Percentiles rank a stretch among this genome's conserved stretches.
Conservation (phyloP, 2,888 invertebrate genomes). For the Drosophila tanythrix region DNA sequence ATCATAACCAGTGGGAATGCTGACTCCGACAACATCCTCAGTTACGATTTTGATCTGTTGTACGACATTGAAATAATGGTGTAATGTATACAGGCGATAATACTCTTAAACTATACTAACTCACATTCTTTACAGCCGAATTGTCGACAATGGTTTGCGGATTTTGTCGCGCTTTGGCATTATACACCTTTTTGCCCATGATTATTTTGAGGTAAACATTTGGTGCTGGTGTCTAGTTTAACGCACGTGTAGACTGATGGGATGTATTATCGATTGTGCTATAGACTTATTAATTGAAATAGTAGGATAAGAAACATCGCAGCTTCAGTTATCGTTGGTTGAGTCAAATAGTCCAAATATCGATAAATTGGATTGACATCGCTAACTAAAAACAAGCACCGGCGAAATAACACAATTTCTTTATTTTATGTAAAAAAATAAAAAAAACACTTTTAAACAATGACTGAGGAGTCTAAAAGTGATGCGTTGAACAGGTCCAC, state of each 20-base stretch:
- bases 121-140: conserved; percentile 89
- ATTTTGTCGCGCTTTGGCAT: conserved; percentile 90
- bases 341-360: background rate
- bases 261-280: background rate
- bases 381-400: conserved; percentile 28
- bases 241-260: conserved; percentile 42
- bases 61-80: background rate
- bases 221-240: conserved; percentile 5
- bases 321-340: background rate
- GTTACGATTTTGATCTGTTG: conserved; percentile 89
- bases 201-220: conserved; percentile 83
- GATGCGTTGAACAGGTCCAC: conserved; percentile 87
- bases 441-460: too few species aligned
- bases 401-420: conserved; percentile 37
- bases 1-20: conserved; percentile 88
- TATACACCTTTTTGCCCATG: conserved; percentile 91
- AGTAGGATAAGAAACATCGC: background rate
- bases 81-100: background rate
- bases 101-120: conserved; percentile 16
- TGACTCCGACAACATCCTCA: conserved; percentile 84
- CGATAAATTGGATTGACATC: conserved; percentile 14
- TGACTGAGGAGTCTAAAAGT: too few species aligned
- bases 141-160: conserved; percentile 90
- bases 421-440: too few species aligned
- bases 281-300: background rate